Conservation (phyloP, 2,888 invertebrate genomes). For the Mythimna vitellina region DNA sequence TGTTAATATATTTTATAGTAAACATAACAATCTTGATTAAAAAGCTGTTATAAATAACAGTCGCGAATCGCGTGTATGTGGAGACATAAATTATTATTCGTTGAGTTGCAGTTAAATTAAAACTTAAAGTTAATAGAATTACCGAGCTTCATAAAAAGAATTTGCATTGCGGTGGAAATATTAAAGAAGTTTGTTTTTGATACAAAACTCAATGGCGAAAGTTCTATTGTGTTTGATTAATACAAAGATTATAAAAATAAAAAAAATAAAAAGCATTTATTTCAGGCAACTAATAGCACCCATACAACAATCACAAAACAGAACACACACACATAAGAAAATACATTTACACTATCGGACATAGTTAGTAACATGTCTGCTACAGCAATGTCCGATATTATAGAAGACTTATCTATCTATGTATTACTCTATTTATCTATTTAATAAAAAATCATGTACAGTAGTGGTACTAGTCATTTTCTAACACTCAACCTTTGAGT, state of each 20-base stretch:
- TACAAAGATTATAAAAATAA: conserved; percentile 11
- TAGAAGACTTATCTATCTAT: too few relatives aligned
- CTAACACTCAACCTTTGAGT: too few relatives aligned
- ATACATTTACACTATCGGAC: too few relatives aligned
- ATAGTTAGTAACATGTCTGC: too few relatives aligned
- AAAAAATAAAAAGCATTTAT: too few relatives aligned
- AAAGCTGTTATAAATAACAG: conserved; percentile 30
- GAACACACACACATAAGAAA: too few relatives aligned
- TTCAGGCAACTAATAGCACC: too few relatives aligned
- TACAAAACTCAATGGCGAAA: conserved; percentile 12
- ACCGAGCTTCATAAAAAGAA: neutral
- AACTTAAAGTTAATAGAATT: conserved; percentile 8
- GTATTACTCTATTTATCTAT: neutral
- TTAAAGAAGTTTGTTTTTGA: neutral
- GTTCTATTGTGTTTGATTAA: neutral
- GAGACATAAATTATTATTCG: conserved; percentile 14
- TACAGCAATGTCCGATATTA: too few relatives aligned
- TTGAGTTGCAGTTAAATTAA: conserved; percentile 13
- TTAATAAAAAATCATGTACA: neutral
- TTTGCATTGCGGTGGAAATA: conserved; percentile 12
- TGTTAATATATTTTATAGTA: conserved; percentile 40
- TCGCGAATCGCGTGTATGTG: conserved; percentile 35
- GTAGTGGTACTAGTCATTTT: too few relatives aligned
- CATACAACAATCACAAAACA: too few relatives aligned
- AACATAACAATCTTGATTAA: conserved; percentile 48